These are phyloP conservation scores for Crypturellus tataupa DNA, from an alignment of 2,797 vertebrate genomes.

Conservation along the genomic window DNA sequence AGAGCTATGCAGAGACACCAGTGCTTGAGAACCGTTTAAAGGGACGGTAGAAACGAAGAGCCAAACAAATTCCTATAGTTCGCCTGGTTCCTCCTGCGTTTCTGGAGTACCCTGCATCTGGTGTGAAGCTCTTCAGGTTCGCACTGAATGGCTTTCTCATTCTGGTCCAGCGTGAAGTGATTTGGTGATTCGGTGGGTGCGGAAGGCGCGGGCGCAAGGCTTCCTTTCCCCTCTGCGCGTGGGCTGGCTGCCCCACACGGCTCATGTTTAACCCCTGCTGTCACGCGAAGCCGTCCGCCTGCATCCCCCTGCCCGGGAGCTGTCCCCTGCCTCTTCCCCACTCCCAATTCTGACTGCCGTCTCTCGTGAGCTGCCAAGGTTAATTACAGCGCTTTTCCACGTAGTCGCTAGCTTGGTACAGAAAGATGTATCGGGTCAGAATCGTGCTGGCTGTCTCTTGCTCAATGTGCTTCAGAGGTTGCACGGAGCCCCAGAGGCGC, in stretches of 20 bases:
- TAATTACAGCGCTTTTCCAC: not conserved
- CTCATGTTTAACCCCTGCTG: rapidly evolving
- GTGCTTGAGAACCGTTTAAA: not conserved
- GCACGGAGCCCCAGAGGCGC: rapidly evolving
- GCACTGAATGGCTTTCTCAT: not conserved
- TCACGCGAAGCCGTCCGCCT: not conserved
- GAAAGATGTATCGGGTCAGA: not conserved
- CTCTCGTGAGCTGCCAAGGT: rapidly evolving
- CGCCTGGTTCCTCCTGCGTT: not conserved
- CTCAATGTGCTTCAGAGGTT: not conserved
- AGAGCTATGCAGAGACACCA: not conserved
- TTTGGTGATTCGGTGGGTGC: not conserved
- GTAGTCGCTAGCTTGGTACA: not conserved
- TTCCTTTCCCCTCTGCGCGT: not conserved
- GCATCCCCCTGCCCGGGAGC: not conserved
- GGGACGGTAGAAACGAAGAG: not conserved
- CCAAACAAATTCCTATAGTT: not conserved
- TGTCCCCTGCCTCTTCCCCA: not conserved
- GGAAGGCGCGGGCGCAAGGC: not conserved
- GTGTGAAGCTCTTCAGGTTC: not conserved
- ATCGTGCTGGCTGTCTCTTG: not conserved
- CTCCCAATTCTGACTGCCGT: not conserved
- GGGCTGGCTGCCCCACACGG: not conserved
- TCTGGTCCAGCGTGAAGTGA: not conserved
- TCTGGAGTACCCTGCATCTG: not conserved